These are phyloP conservation scores for Formicarius rufipectus DNA, from an alignment of 2,113 vertebrate species.

Conservation along the genomic window DNA sequence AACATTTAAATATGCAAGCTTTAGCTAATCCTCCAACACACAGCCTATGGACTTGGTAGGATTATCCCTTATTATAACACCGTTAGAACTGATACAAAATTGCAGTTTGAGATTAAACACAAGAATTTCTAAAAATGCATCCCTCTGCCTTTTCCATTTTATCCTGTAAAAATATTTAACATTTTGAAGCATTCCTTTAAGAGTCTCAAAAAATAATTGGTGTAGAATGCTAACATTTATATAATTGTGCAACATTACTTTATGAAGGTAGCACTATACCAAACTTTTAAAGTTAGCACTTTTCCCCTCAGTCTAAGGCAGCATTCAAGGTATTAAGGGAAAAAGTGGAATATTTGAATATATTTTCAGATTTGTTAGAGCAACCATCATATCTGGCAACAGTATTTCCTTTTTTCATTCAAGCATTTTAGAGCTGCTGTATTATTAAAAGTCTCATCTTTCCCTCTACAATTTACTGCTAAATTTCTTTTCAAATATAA, in stretches of 20 bases:
- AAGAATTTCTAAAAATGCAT: conserved; percentile 40
- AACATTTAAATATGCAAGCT: conserved; percentile 71
- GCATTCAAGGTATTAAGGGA: background rate
- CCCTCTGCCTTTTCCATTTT: background rate
- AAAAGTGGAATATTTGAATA: background rate
- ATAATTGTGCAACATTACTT: background rate
- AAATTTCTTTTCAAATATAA: background rate
- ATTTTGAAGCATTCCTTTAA: background rate
- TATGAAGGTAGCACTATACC: background rate
- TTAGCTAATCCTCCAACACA: conserved; percentile 68
- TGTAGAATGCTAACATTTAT: background rate
- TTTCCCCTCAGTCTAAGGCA: background rate
- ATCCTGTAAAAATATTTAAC: background rate
- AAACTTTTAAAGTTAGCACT: background rate
- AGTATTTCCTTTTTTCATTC: background rate
- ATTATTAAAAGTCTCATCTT: background rate
- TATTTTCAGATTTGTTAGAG: background rate
- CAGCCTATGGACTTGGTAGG: conserved; percentile 65
- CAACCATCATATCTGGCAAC: background rate
- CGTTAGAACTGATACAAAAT: conserved; percentile 64
- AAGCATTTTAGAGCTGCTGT: background rate
- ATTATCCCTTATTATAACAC: conserved; percentile 70
- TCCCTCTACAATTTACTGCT: background rate
- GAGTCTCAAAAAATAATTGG: background rate
- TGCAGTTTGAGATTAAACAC: conserved; percentile 57